Base-by-base conservation (phyloP, 2,888 invertebrate species). In the Nineta flava region DNA sequence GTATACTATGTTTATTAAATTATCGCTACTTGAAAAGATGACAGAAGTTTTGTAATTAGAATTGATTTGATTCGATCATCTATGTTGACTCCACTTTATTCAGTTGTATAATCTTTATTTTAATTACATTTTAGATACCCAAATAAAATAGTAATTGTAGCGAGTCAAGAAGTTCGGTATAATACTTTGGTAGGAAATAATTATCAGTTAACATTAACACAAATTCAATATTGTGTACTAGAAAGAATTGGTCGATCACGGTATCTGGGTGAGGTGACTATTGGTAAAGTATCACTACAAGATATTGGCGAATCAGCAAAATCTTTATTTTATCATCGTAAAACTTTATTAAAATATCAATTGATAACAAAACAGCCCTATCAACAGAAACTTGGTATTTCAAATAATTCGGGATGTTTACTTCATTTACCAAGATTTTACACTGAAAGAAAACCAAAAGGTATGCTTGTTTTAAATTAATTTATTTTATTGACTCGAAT, bases 191-290 rank as follows among this genome's bases (percentile, higher is more conserved):
- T 77, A 45, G 74, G 75, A 9, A 65, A 68, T 2, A 63, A 73
- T 51, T 64, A 72, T 2, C 66, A 66, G 54, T 68, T 70, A 17
- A 61, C 61, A n/a, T 56, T 83, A 10, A 67, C 67, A 3, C 57
- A 69, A 5, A 62, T 72, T n/a, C 77, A 78, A 52, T 88, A 82
- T 60, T 79, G 81, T 57, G 66, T 87, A 34, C 65, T 87, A 51
- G 90, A 88, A 65, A 66, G 79, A 57, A 78, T 88, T 34, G 88
- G 83, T 1, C 73, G 86, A 52, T 67, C 81, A 1, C 71, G 87
- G 35, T 71, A 72, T 54, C 73, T 75, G 55, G 86, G 88, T 0
- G 82, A 83, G 65, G 67, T 79, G 5, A 81, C 83, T 1, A 73
- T 77, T 49, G 82, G 82, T 9, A 74, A 73, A 52, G 67, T 70